Evolutionary conservation across 2,797 vertebrate genomes (phyloP), one percentile per base, ranked within the genome.

Genomic region (Melanotaenia parkinsoni): DNA sequence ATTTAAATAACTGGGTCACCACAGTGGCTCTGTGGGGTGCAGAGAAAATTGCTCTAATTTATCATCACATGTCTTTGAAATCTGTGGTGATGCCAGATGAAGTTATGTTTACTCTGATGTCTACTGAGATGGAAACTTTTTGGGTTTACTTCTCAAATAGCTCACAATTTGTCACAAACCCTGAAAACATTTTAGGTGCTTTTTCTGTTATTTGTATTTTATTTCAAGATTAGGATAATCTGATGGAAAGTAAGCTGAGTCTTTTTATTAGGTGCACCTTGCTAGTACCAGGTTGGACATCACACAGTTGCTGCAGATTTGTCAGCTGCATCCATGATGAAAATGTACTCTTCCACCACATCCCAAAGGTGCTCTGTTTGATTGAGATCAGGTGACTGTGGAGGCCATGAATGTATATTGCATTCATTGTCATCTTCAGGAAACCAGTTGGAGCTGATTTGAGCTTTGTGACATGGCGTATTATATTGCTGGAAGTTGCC

Each of bases 21-120:
- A 24, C 32, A 16, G 58, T 22, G 32, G 18, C 28, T 43, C 16
- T 30, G 38, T 35, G 38, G 28, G 37, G 51, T 32, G 26, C 24
- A 50, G 68, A 63, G n/a, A 73, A 71, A 79, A 43, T 20, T 3
- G 0, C n/a, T 67, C 9, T 67, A 16, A 51, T 38, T 62, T 66
- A 14, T 45, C 28, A n/a, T 40, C 43, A 30, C 14, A 0, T 22
- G 35, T 50, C 65, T 77, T 24, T 56, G 33, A 33, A 53, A 38
- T 69, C 32, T 22, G 26, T 64, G 63, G n/a, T 18, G 37, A 16
- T 11, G 26, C 0, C 65, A 62, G 66, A 61, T 1, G 13, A n/a
- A 47, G 14, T 35, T n/a, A 35, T 7, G 7, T 56, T 45, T 24
- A 51, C 13, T 0, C 5, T 22, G 4, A 30, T n/a, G 30, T 0